Conservation (phyloP, 2,797 vertebrate species). For the Dendrocincla fuliginosa region DNA sequence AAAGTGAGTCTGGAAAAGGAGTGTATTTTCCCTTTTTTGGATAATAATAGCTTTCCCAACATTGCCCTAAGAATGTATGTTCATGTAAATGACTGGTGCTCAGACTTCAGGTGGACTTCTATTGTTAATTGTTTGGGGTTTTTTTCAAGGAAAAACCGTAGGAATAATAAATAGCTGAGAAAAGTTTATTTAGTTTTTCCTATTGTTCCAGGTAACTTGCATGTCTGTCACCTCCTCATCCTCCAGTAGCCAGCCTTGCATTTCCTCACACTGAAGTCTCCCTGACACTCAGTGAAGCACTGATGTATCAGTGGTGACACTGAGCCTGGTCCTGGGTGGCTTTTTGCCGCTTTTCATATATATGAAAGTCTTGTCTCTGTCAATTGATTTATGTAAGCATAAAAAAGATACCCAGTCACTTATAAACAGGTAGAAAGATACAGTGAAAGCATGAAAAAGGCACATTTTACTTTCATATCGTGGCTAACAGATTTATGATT, state of each 20-base stretch:
- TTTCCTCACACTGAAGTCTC: neutral
- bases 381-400: neutral
- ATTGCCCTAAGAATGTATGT: neutral
- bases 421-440: neutral
- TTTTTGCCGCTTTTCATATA: neutral
- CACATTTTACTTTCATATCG: neutral
- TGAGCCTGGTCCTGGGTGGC: neutral
- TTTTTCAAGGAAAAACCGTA: neutral
- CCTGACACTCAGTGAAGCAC: neutral
- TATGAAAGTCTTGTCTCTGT: neutral
- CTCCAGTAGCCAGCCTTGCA: neutral
- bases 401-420: neutral
- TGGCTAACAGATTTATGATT: neutral
- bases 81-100: neutral
- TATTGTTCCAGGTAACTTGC: neutral
- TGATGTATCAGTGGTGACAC: neutral
- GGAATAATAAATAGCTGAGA: neutral
- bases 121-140: neutral
- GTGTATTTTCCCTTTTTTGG: neutral
- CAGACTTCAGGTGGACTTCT: neutral
- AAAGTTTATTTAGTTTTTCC: neutral
- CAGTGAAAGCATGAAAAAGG: neutral
- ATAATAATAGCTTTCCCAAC: neutral
- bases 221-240: neutral
- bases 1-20: neutral